phyloP scores from a whole-genome alignment of 2,113 vertebrate genomes.

The Charadrius vociferus region DNA sequence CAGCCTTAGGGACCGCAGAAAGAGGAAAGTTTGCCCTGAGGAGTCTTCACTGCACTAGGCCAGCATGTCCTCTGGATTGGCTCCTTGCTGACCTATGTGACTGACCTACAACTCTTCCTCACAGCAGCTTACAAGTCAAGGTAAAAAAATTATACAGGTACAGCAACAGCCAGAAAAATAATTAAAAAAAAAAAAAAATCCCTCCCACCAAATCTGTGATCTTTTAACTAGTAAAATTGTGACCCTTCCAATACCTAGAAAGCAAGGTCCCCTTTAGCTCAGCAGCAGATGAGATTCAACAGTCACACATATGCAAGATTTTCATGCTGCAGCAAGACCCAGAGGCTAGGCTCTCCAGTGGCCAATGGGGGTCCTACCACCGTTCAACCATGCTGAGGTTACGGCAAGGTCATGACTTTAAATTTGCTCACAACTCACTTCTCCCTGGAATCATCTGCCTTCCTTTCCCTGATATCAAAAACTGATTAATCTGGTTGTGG shows the following conservation, averaged over 20 bases:
- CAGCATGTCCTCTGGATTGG: neutral
- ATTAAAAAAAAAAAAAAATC: neutral
- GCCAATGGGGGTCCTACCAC: neutral
- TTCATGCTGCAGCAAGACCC: neutral
- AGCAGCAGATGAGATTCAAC: neutral
- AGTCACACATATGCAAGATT: neutral
- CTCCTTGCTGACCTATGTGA: neutral
- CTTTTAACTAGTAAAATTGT: neutral
- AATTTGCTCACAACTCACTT: neutral
- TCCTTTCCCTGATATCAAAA: neutral
- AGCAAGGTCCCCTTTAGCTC: neutral
- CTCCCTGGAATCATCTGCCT: neutral
- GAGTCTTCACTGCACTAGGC: neutral
- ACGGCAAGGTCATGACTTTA: neutral
- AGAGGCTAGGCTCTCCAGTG: neutral
- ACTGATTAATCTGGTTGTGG: neutral
- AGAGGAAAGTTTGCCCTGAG: neutral
- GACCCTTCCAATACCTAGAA: neutral
- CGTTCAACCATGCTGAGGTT: fast-evolving
- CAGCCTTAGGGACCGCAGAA: neutral
- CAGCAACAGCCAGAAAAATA: neutral
- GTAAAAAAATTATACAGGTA: neutral
- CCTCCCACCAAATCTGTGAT: neutral
- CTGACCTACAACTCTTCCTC: neutral
- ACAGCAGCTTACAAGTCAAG: neutral